Percentiles rank a stretch among this genome's conserved stretches.
Conservation (phyloP, 2,113 vertebrate genomes). For the Thryonomys swinderianus region DNA sequence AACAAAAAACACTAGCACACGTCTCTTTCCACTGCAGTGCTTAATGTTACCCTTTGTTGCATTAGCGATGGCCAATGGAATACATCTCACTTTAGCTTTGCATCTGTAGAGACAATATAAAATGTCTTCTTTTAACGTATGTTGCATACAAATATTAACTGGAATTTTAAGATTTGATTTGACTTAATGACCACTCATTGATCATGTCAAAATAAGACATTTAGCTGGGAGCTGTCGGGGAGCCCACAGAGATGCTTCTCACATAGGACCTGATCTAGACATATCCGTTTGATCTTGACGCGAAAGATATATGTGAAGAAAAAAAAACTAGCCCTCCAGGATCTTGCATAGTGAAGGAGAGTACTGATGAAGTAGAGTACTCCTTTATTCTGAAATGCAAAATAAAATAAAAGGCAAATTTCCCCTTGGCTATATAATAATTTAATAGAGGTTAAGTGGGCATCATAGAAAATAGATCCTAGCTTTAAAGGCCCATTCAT, state of each 20-base stretch:
- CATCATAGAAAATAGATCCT: neutral
- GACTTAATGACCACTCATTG: neutral
- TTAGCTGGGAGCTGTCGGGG: neutral
- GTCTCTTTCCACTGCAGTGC: neutral
- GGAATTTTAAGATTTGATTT: neutral
- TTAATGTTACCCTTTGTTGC: neutral
- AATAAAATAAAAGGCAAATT: conserved; percentile 10
- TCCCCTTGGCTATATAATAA: neutral
- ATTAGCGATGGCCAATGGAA: neutral
- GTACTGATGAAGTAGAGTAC: neutral
- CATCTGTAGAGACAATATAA: neutral
- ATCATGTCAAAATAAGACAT: neutral
- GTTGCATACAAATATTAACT: neutral
- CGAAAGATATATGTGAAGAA: neutral
- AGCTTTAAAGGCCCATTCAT: neutral
- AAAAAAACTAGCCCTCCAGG: neutral
- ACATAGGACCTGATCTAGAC: neutral
- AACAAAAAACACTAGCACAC: neutral
- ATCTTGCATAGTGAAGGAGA: neutral
- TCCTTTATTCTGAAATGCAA: conserved; percentile 53
- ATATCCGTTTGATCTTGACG: conserved; percentile 19
- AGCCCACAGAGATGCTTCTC: neutral
- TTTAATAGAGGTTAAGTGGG: neutral
- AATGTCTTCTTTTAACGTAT: neutral
- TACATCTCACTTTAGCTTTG: conserved; percentile 10